A percentile compares a stretch with the other conserved stretches of the same genome.
phyloP scores from a whole-genome alignment of 2,888 invertebrate genomes.

The Alsophila aescularia region DNA sequence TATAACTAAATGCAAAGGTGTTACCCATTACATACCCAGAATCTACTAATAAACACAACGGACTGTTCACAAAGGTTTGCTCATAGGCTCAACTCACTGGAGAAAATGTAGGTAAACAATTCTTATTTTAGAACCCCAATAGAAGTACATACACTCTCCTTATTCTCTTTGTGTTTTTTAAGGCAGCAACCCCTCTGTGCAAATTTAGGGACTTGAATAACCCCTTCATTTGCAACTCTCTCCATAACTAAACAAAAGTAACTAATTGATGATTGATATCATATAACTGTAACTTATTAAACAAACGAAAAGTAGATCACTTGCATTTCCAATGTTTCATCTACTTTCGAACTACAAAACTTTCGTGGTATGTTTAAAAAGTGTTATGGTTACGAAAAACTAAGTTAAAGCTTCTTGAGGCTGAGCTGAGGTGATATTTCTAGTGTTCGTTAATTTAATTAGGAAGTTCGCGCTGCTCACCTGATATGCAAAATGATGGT shows the following conservation, averaged over 20 bases:
- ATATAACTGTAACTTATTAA: slow-evolving; percentile 1
- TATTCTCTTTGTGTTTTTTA: slow-evolving; percentile 75
- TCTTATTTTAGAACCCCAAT: too few relatives aligned
- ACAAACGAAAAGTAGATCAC: background rate
- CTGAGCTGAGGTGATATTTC: background rate
- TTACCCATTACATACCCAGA: too few relatives aligned
- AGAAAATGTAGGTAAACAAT: too few relatives aligned
- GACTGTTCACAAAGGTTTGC: too few relatives aligned
- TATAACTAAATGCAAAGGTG: too few relatives aligned
- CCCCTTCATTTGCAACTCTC: too few relatives aligned
- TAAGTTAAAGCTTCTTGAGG: slow-evolving; percentile 17
- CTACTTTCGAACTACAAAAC: slow-evolving; percentile 5
- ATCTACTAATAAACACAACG: too few relatives aligned
- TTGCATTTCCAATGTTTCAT: background rate
- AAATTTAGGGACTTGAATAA: too few relatives aligned
- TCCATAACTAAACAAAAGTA: slow-evolving; percentile 16
- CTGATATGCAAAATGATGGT: slow-evolving; percentile 12
- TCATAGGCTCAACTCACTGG: too few relatives aligned
- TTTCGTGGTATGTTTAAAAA: slow-evolving; percentile 1
- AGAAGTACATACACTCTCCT: too few relatives aligned
- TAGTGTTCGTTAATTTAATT: slow-evolving; percentile 8
- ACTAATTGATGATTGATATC: background rate
- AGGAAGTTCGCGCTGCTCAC: slow-evolving; percentile 18
- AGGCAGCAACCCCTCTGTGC: slow-evolving; percentile 84
- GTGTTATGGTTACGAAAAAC: slow-evolving; percentile 15